Evolutionary conservation across 2,797 vertebrate genomes (phyloP).

Genomic region (Falco naumanni): DNA sequence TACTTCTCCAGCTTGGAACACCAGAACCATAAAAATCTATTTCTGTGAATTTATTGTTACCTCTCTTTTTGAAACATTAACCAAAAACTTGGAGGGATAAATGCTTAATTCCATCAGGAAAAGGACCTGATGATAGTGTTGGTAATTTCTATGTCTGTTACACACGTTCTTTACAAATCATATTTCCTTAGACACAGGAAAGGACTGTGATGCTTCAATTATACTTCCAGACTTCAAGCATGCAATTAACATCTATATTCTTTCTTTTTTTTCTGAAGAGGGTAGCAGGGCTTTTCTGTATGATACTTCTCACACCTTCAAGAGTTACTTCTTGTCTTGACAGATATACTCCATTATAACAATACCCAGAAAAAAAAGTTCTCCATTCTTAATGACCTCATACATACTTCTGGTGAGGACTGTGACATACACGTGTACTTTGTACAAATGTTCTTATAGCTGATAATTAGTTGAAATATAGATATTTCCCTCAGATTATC

Average conservation of each 20-base stretch:
- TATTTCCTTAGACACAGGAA: not conserved
- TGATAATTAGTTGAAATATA: not conserved
- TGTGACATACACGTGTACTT: not conserved
- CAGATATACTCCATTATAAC: not conserved
- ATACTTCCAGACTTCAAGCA: not conserved
- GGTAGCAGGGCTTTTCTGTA: not conserved
- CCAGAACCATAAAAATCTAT: not conserved
- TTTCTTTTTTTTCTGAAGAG: not conserved
- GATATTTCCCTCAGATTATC: not conserved
- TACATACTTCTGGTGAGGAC: not conserved
- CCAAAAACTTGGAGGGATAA: not conserved
- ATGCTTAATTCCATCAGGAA: not conserved
- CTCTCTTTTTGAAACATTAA: not conserved
- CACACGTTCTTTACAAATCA: not conserved
- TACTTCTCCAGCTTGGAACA: not conserved
- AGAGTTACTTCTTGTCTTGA: not conserved
- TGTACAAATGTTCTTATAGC: not conserved
- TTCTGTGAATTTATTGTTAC: not conserved
- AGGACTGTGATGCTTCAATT: not conserved
- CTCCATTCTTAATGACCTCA: rapidly evolving
- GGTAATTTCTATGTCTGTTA: not conserved
- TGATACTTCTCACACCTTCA: not conserved
- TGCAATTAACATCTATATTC: not conserved
- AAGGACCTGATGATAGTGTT: not conserved
- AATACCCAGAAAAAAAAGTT: not conserved